Base-by-base conservation (phyloP, 2,797 vertebrate species). In the Ctenopoma kingsleyae region DNA sequence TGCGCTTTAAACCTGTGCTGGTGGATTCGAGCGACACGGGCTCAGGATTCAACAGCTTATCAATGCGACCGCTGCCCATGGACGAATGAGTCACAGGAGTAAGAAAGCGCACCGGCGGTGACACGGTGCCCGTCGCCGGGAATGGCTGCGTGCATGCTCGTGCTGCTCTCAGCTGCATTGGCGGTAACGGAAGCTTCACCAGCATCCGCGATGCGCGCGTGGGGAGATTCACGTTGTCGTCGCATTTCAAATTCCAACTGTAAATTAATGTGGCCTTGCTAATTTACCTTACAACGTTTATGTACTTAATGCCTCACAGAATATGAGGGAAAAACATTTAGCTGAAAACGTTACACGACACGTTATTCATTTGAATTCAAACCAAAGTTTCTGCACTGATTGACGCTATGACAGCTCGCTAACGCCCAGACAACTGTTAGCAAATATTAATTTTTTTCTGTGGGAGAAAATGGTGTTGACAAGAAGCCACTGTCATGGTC, bases 351-450 rank as follows among this genome's bases (percentile, higher is more conserved):
- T n/a, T 44, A 40, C 32, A 7, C 25, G 9, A 0, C 67, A 36
- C 19, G 9, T 16, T 35, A 8, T 32, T 25, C 3, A 49, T 58
- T 49, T 22, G 6, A 17, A 9, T 23, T 16, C 2, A n/a, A 51
- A 10, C 38, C 1, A 59, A 85, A 82, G 77, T 85, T 82, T 70
- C 1, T 6, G 44, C 23, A 5, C 15, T 61, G 40, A 48, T 3
- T 50, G 63, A 27, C 27, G 22, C 63, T 2, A 12, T 17, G 48
- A 22, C 66, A 60, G 32, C 60, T 57, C 8, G 16, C 19, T 30
- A 41, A 7, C 20, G 12, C 30, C 17, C 20, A 13, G 35, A 36
- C 10, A 25, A 16, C 40, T 6, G 40, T 41, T 17, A 41, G 57
- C 35, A 11, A 25, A 11, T n/a, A 1, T 13, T 15, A 2, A 23